A percentile compares a stretch with the other conserved stretches of the same genome.
Evolutionary conservation across 2,888 invertebrate genomes (phyloP).

Genomic region (Herminia tarsipennalis): DNA sequence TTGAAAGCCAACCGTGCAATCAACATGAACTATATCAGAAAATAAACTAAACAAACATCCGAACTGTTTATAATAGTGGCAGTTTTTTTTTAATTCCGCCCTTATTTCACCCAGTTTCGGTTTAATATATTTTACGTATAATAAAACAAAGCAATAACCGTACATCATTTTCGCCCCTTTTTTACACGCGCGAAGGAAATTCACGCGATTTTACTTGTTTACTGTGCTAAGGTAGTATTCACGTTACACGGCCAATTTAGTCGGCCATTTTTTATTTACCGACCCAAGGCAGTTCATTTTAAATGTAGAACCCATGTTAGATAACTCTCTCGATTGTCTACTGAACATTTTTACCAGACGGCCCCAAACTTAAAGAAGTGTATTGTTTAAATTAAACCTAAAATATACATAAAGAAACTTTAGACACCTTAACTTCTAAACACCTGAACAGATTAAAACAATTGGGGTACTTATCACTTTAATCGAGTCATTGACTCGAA

Average conservation of each 20-base stretch:
- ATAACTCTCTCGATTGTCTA: too few species aligned
- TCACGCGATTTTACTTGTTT: conserved; percentile 45
- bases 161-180: conserved; percentile 48
- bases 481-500: too few species aligned
- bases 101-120: conserved; percentile 12
- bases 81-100: conserved; percentile 36
- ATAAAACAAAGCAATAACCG: conserved; percentile 45
- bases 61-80: conserved; percentile 5
- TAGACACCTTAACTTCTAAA: too few species aligned
- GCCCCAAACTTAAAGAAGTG: conserved; percentile 15
- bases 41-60: background rate
- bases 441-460: too few species aligned
- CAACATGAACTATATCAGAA: background rate
- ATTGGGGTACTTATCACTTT: too few species aligned
- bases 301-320: too few species aligned
- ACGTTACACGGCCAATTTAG: conserved; percentile 8
- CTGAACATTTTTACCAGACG: background rate
- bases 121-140: conserved; percentile 45
- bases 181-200: conserved; percentile 40
- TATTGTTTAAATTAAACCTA: conserved; percentile 22
- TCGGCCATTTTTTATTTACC: conserved; percentile 1
- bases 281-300: background rate
- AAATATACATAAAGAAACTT: too few species aligned
- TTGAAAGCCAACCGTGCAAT: too few species aligned
- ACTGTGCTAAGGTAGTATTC: conserved; percentile 24